Evolutionary conservation across 2,888 invertebrate species (phyloP).

Genomic region (Linyphia triangularis): DNA sequence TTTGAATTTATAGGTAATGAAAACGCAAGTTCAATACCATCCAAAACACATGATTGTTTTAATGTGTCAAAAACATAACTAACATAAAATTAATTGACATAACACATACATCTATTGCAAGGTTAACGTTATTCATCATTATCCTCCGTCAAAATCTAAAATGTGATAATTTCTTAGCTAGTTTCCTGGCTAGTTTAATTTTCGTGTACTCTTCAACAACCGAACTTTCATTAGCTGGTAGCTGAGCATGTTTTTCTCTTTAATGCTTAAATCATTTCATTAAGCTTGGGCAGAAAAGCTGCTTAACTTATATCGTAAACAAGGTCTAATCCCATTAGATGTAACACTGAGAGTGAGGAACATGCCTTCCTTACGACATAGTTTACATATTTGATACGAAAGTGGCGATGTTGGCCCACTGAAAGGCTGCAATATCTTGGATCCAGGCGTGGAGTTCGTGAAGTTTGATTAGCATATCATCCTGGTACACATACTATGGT

Average conservation of each 20-base stretch:
- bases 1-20: no score
- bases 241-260: slow-evolving; percentile 6
- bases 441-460: not conserved
- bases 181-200: no score
- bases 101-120: no score
- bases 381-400: slow-evolving; percentile 49
- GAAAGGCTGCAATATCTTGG: slow-evolving; percentile 27
- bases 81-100: no score
- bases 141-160: no score
- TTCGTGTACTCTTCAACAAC: not conserved
- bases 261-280: slow-evolving; percentile 22
- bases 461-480: slow-evolving; percentile 13
- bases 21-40: no score
- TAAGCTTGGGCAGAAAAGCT: slow-evolving; percentile 15
- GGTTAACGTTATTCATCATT: no score
- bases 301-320: slow-evolving; percentile 38
- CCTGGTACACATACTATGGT: not conserved
- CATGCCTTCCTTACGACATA: slow-evolving; percentile 13
- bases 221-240: not conserved
- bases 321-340: slow-evolving; percentile 38
- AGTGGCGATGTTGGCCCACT: slow-evolving; percentile 20
- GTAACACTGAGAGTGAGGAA: not conserved
- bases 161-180: no score
- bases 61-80: no score
- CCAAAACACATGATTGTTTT: no score